Conservation (phyloP, 2,113 vertebrate genomes). For the Ciconia boyciana region DNA sequence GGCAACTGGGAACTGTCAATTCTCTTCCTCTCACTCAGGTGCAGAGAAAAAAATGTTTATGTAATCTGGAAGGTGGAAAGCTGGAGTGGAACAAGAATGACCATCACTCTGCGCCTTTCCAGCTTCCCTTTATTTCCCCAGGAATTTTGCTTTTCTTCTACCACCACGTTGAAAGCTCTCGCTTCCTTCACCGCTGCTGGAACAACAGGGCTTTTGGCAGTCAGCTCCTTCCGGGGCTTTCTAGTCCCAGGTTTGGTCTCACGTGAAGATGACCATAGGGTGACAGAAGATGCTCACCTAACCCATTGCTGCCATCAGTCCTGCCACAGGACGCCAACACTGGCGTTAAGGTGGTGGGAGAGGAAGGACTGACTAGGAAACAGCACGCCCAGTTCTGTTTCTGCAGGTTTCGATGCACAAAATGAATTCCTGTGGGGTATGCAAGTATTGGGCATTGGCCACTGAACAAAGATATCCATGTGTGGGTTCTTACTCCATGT, state of each 20-base stretch:
- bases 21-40: not conserved
- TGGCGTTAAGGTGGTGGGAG: not conserved
- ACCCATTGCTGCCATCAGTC: not conserved
- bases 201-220: not conserved
- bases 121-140: not conserved
- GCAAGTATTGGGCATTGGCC: not conserved
- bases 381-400: not conserved
- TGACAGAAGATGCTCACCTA: not conserved
- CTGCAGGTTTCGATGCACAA: not conserved
- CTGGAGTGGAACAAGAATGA: not conserved
- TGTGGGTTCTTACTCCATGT: not conserved
- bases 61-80: not conserved
- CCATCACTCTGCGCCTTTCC: fast-evolving
- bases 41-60: not conserved
- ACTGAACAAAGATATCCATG: not conserved
- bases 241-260: not conserved
- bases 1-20: not conserved
- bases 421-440: not conserved
- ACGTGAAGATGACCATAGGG: not conserved
- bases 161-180: not conserved
- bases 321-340: not conserved
- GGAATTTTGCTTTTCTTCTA: not conserved
- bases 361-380: not conserved
- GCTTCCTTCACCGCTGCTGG: not conserved
- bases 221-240: not conserved